Conservation (phyloP, 2,888 invertebrate species). For the Mythimna albipuncta region DNA sequence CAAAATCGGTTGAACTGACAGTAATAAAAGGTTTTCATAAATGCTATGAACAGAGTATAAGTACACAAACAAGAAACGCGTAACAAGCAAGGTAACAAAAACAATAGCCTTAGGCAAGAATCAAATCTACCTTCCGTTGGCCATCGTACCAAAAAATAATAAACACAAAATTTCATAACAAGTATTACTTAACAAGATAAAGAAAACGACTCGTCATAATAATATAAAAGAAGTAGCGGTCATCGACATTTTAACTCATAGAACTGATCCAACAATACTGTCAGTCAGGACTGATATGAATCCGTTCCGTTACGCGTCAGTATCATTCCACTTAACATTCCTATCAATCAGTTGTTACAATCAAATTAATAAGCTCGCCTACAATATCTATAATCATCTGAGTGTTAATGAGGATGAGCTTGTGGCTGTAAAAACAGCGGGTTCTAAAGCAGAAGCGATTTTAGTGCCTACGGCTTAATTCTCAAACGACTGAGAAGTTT, state of each 20-base stretch:
- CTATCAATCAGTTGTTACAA: slow-evolving; percentile 74
- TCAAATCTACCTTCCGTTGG: slow-evolving; percentile 1
- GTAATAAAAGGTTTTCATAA: no score
- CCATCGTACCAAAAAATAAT: slow-evolving; percentile 28
- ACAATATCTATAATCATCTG: slow-evolving; percentile 63
- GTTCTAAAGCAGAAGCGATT: slow-evolving; percentile 14
- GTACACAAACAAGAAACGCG: slow-evolving; percentile 17
- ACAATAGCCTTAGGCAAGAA: slow-evolving; percentile 42
- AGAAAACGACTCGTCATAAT: slow-evolving; percentile 42
- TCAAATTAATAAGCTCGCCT: slow-evolving; percentile 72
- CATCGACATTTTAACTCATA: slow-evolving; percentile 60
- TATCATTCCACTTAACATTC: slow-evolving; percentile 75
- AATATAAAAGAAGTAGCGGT: slow-evolving; percentile 52
- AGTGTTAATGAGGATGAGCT: slow-evolving; percentile 70
- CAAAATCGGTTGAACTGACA: no score
- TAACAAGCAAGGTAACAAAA: slow-evolving; percentile 34
- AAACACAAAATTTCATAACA: slow-evolving; percentile 49
- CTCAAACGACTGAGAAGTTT: no score
- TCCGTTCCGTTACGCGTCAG: slow-evolving; percentile 64
- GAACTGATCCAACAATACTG: slow-evolving; percentile 57
- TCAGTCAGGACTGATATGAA: slow-evolving; percentile 62
- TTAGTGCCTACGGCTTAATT: neutral
- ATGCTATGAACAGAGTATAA: neutral
- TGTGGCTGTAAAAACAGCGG: slow-evolving; percentile 45
- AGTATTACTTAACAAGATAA: slow-evolving; percentile 44